Evolutionary conservation across 2,797 vertebrate genomes (phyloP).

Genomic region (Tragelaphus eurycerus): DNA sequence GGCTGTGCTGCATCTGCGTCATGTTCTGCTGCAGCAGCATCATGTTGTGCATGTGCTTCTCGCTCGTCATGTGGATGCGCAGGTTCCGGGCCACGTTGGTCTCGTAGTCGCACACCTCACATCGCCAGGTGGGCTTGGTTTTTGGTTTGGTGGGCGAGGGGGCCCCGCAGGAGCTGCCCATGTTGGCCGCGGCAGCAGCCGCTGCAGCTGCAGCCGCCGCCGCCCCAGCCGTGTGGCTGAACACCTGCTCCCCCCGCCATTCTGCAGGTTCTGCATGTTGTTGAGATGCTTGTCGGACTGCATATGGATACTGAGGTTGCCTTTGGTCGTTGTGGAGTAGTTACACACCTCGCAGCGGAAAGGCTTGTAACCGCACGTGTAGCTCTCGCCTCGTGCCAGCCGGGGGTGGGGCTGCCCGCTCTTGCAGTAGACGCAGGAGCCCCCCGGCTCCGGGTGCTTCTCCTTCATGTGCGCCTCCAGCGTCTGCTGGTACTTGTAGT

Average conservation of each 20-base stretch:
- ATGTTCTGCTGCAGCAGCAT: slow-evolving; percentile 99
- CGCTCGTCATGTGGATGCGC: slow-evolving; percentile 99
- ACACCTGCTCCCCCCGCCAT: slow-evolving; percentile 96
- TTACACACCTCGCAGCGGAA: slow-evolving; percentile 99
- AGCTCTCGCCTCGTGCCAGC: slow-evolving; percentile 98
- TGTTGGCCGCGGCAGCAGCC: slow-evolving; percentile 89
- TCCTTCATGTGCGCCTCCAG: slow-evolving; percentile 99
- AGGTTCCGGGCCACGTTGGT: slow-evolving; percentile 99
- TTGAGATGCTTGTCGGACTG: slow-evolving; percentile 99
- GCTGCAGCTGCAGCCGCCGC: slow-evolving; percentile 90
- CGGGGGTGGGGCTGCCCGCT: slow-evolving; percentile 97
- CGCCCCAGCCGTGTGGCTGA: slow-evolving; percentile 91
- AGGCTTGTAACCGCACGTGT: slow-evolving; percentile 99
- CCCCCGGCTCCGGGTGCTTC: slow-evolving; percentile 98
- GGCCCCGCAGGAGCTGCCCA: slow-evolving; percentile 91
- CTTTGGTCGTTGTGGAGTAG: slow-evolving; percentile 99
- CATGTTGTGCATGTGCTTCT: slow-evolving; percentile 99
- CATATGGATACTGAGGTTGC: slow-evolving; percentile 99
- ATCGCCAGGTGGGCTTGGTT: slow-evolving; percentile 98
- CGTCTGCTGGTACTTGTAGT: slow-evolving; percentile 99
- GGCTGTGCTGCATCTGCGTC: slow-evolving; percentile 95
- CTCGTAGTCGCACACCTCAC: slow-evolving; percentile 99
- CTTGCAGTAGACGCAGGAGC: slow-evolving; percentile 95
- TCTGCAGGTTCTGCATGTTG: slow-evolving; percentile 99
- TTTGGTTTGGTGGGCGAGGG: slow-evolving; percentile 99